Evolutionary conservation across 1,140 invertebrate genomes (phyloP).

Genomic region (Drosophila nikananu): DNA sequence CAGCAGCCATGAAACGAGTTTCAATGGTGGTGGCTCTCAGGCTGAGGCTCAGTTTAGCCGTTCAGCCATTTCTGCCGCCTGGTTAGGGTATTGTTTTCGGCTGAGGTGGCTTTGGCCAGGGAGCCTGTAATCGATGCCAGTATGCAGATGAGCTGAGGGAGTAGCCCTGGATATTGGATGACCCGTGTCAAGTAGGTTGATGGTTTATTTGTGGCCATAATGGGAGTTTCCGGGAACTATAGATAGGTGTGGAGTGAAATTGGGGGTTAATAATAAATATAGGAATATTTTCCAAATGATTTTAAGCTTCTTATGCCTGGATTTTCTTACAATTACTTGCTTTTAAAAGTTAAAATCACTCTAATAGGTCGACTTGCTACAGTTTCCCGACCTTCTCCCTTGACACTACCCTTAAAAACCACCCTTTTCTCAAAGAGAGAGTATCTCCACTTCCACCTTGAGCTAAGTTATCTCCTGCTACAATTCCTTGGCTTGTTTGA

Average conservation of each 20-base stretch:
- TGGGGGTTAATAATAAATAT: neutral
- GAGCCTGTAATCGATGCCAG: constrained; percentile 36
- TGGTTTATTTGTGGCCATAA: constrained; percentile 9
- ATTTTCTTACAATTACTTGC: no score
- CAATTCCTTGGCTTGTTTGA: constrained; percentile 62
- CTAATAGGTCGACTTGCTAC: accelerated
- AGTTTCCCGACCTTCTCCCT: neutral
- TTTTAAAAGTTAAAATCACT: neutral
- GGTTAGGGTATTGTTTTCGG: constrained; percentile 35
- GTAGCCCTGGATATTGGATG: constrained; percentile 12
- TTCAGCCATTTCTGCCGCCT: constrained; percentile 8
- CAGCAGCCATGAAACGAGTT: constrained; percentile 72
- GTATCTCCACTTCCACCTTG: constrained; percentile 31
- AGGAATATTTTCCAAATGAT: neutral
- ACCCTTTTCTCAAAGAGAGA: constrained; percentile 1
- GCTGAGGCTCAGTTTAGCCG: neutral
- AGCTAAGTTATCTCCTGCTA: neutral
- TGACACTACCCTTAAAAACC: neutral
- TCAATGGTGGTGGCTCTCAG: constrained; percentile 6
- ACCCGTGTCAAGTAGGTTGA: constrained; percentile 32
- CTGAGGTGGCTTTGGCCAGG: constrained; percentile 16
- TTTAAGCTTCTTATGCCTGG: no score
- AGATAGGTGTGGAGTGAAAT: neutral
- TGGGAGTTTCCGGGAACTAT: neutral
- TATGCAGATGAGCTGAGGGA: constrained; percentile 30